A percentile compares a stretch with the other conserved stretches of the same genome.
Evolutionary conservation across 1,140 invertebrate genomes (phyloP).

Genomic region (Hyles euphorbiae): DNA sequence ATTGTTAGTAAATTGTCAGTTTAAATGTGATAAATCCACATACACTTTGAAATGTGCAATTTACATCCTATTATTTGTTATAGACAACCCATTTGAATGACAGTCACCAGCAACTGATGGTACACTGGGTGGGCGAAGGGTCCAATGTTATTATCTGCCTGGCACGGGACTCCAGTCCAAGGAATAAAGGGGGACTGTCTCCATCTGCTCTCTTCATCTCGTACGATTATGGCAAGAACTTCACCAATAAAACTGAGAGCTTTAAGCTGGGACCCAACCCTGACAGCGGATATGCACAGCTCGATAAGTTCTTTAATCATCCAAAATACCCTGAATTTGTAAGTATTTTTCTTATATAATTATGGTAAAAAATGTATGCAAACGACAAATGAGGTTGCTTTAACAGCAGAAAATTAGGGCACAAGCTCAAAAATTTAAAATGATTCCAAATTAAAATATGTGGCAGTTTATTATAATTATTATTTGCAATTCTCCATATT

Average conservation of each 20-base stretch:
- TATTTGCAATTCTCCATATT: no score
- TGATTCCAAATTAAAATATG: no score
- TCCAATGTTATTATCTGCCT: constrained; percentile 92
- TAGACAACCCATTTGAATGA: constrained; percentile 86
- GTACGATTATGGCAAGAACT: constrained; percentile 89
- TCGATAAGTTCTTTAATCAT: constrained; percentile 91
- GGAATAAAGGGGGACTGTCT: constrained; percentile 56
- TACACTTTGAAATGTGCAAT: background rate
- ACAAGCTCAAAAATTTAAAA: no score
- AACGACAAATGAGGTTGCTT: no score
- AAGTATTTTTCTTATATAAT: constrained; percentile 58
- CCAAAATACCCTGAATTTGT: constrained; percentile 85
- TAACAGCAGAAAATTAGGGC: no score
- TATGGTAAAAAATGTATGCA: background rate
- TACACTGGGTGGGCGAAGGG: constrained; percentile 91
- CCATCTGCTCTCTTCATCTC: constrained; percentile 89
- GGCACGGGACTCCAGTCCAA: constrained; percentile 80
- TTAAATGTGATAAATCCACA: no score
- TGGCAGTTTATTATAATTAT: no score
- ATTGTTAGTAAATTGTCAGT: no score
- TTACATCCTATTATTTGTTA: constrained; percentile 11
- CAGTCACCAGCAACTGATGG: constrained; percentile 90
- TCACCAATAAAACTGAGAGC: constrained; percentile 82
- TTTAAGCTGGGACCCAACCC: constrained; percentile 77
- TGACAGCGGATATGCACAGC: constrained; percentile 78